Percentiles rank a stretch among this genome's conserved stretches.
phyloP scores from a whole-genome alignment of 2,797 vertebrate species.

The Leuciscus waleckii region DNA sequence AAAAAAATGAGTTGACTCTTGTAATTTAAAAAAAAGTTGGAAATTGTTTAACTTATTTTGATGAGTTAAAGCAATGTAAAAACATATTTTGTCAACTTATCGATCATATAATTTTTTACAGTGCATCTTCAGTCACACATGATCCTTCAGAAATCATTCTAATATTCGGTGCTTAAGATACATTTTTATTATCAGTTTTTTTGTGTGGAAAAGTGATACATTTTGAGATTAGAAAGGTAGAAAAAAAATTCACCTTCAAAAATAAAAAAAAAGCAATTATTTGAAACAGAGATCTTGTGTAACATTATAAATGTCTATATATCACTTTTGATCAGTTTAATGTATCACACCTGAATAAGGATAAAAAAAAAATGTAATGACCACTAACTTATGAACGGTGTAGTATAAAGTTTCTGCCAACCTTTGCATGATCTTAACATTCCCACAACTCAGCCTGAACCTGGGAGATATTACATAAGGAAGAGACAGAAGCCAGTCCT shows the following conservation, averaged over 20 bases:
- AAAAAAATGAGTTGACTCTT: too few species aligned
- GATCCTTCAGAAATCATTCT: not conserved
- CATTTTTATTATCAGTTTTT: not conserved
- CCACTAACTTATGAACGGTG: not conserved
- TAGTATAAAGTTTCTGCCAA: not conserved
- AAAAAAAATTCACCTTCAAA: too few species aligned
- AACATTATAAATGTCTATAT: not conserved
- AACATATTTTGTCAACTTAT: too few species aligned
- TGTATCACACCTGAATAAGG: not conserved
- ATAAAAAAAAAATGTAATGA: not conserved
- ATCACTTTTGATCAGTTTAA: not conserved
- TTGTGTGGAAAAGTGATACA: not conserved
- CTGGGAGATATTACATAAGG: slow-evolving; percentile 32
- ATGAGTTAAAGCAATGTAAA: too few species aligned
- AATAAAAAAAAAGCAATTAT: too few species aligned
- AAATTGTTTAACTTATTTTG: too few species aligned
- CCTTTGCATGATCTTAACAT: not conserved
- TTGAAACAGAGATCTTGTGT: too few species aligned
- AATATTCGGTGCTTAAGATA: too few species aligned
- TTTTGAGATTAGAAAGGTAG: not conserved
- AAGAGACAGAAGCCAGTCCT: slow-evolving; percentile 52
- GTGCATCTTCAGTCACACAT: not conserved
- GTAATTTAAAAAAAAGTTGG: too few species aligned
- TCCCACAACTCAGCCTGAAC: not conserved
- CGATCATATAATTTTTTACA: too few species aligned